phyloP scores from a whole-genome alignment of 2,113 vertebrate species.

The Anser brachyrhynchus region DNA sequence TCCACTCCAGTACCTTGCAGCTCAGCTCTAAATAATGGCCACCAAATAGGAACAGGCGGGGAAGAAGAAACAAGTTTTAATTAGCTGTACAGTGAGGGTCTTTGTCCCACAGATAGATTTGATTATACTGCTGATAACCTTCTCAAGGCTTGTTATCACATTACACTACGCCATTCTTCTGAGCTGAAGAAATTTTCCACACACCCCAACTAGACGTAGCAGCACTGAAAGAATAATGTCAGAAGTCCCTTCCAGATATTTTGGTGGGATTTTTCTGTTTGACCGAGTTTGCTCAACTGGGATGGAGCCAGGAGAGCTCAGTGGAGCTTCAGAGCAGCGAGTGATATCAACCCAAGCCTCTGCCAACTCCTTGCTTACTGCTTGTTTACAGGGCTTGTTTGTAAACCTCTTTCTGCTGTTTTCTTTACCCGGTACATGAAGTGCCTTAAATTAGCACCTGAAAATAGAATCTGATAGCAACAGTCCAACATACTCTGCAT shows the following conservation, averaged over 20 bases:
- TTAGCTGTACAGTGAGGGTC: slow-evolving; percentile 73
- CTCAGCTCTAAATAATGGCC: slow-evolving; percentile 60
- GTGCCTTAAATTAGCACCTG: background rate
- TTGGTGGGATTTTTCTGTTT: slow-evolving; percentile 69
- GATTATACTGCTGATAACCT: slow-evolving; percentile 72
- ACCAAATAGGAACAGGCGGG: slow-evolving; percentile 56
- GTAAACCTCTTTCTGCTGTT: background rate
- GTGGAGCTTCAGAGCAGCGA: slow-evolving; percentile 24
- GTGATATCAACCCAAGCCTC: slow-evolving; percentile 8
- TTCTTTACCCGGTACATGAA: background rate
- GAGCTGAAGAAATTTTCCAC: slow-evolving; percentile 58
- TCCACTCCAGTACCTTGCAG: slow-evolving; percentile 62
- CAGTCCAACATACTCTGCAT: background rate
- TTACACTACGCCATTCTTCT: slow-evolving; percentile 45
- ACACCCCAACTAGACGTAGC: slow-evolving; percentile 29
- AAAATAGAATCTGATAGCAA: background rate
- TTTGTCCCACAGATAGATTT: slow-evolving; percentile 73
- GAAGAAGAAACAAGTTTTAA: slow-evolving; percentile 76
- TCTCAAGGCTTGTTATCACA: slow-evolving; percentile 40
- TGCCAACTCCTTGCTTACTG: slow-evolving; percentile 22
- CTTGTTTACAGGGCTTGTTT: background rate
- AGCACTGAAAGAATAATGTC: slow-evolving; percentile 62
- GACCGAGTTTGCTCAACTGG: slow-evolving; percentile 44
- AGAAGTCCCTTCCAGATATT: slow-evolving; percentile 64
- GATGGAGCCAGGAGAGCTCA: slow-evolving; percentile 42